phyloP scores from a whole-genome alignment of 2,113 vertebrate species.

The Anguilla rostrata region DNA sequence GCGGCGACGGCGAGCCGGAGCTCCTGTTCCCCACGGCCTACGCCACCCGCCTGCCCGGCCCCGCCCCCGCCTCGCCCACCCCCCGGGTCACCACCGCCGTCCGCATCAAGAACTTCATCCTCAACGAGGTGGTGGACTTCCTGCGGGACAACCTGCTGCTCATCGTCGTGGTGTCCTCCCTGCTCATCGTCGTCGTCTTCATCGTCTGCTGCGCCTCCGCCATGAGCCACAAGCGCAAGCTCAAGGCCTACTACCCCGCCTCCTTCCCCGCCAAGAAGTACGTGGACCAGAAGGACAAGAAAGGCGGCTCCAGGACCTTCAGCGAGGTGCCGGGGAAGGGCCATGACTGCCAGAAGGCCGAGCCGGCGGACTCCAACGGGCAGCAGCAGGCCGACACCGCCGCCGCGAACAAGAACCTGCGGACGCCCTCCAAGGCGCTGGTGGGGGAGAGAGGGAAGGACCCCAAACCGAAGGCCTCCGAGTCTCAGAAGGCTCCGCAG shows the following conservation, averaged over 20 bases:
- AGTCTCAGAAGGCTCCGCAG: conserved; percentile 28
- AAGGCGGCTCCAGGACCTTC: conserved; percentile 58
- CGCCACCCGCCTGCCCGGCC: conserved; percentile 40
- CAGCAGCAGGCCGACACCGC: conserved; percentile 79
- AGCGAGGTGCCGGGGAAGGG: conserved; percentile 71
- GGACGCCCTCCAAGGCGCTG: conserved; percentile 65
- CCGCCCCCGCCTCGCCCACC: conserved; percentile 13
- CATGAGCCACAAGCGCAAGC: conserved; percentile 88
- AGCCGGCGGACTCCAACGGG: conserved; percentile 68
- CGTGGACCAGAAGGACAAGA: conserved; percentile 67
- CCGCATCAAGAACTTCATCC: conserved; percentile 70
- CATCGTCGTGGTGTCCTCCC: conserved; percentile 84
- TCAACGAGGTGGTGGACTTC: conserved; percentile 83
- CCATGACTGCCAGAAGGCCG: conserved; percentile 34
- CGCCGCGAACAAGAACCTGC: conserved; percentile 79
- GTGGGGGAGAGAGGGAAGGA: conserved; percentile 65
- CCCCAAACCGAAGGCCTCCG: conserved; percentile 40
- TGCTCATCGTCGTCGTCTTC: conserved; percentile 86
- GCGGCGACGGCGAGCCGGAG: conserved; percentile 73
- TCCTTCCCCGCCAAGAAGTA: conserved; percentile 82
- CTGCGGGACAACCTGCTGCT: conserved; percentile 85
- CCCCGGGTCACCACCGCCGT: conserved; percentile 76
- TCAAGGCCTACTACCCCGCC: conserved; percentile 85
- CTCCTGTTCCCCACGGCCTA: conserved; percentile 65
- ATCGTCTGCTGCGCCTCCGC: conserved; percentile 85